Evolutionary conservation across 2,797 vertebrate species (phyloP).

Genomic region (Pseudochirops cupreus): DNA sequence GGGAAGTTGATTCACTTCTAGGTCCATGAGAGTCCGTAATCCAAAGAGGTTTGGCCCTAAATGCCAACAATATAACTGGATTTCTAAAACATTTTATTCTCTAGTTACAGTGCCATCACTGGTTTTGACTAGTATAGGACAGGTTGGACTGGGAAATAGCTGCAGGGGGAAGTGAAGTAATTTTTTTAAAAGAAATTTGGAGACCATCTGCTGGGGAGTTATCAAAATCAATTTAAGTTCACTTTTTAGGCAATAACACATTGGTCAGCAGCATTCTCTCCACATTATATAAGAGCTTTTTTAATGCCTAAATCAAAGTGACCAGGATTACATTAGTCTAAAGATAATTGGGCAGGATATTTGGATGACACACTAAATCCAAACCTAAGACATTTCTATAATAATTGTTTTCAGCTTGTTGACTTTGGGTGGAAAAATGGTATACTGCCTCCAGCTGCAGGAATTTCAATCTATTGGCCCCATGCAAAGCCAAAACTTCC

Average conservation of each 20-base stretch:
- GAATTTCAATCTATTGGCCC: neutral
- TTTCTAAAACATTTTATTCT: slow-evolving; percentile 41
- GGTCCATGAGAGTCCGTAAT: slow-evolving; percentile 32
- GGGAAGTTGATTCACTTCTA: neutral
- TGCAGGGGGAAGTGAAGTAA: neutral
- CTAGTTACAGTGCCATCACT: neutral
- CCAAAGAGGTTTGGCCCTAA: slow-evolving; percentile 42
- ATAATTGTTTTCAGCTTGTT: slow-evolving; percentile 30
- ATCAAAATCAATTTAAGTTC: slow-evolving; percentile 45
- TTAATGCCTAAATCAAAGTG: slow-evolving; percentile 32
- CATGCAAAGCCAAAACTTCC: slow-evolving; percentile 49
- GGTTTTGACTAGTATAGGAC: slow-evolving; percentile 33
- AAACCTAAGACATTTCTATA: slow-evolving; percentile 32
- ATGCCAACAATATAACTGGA: slow-evolving; percentile 63
- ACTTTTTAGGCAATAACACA: slow-evolving; percentile 19
- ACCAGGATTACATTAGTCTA: slow-evolving; percentile 7
- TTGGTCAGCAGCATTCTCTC: neutral
- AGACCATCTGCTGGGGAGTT: slow-evolving; percentile 27
- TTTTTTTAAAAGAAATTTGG: neutral
- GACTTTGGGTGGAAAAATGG: slow-evolving; percentile 27
- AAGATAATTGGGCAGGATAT: slow-evolving; percentile 50
- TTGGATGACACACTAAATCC: slow-evolving; percentile 48
- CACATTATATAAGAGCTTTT: slow-evolving; percentile 10
- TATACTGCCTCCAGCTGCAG: slow-evolving; percentile 39
- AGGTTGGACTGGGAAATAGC: slow-evolving; percentile 23